A percentile compares a stretch with the other conserved stretches of the same genome.
Evolutionary conservation across 2,888 invertebrate species (phyloP).

Genomic region (Spisula solida): DNA sequence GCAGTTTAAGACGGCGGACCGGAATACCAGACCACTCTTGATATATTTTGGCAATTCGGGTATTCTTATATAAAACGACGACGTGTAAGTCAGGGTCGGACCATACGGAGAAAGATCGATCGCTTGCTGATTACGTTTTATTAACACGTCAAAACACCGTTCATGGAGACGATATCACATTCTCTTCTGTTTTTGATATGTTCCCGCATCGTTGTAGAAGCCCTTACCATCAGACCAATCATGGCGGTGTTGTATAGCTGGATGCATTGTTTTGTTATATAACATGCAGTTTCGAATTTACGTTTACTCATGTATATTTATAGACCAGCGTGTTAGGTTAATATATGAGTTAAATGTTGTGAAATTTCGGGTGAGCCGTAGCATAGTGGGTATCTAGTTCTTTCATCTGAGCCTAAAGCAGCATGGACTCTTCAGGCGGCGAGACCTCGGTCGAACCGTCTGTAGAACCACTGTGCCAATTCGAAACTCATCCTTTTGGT

Average conservation of each 20-base stretch:
- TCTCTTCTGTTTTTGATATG: neutral
- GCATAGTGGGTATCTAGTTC: constrained; percentile 6
- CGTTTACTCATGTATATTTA: neutral
- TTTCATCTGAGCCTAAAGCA: constrained; percentile 11
- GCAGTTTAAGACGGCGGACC: too few relatives aligned
- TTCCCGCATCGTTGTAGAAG: too few relatives aligned
- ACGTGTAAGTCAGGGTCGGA: too few relatives aligned
- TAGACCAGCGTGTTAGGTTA: neutral
- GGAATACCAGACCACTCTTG: too few relatives aligned
- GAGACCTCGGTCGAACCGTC: neutral
- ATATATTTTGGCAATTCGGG: too few relatives aligned
- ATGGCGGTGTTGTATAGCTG: too few relatives aligned
- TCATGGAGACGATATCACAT: neutral
- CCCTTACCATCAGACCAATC: too few relatives aligned
- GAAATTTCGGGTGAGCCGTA: neutral
- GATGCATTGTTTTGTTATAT: neutral
- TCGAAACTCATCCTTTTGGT: neutral
- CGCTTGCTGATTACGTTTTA: too few relatives aligned
- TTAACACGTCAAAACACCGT: neutral
- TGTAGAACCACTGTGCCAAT: neutral
- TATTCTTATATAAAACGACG: too few relatives aligned
- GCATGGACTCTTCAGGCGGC: constrained; percentile 7
- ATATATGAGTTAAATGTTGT: neutral
- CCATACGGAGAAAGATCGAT: too few relatives aligned
- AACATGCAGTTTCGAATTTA: too few relatives aligned